Percentiles rank a stretch among this genome's conserved stretches.
phyloP scores from a whole-genome alignment of 2,888 invertebrate genomes.

The Willowsia nigromaculata region DNA sequence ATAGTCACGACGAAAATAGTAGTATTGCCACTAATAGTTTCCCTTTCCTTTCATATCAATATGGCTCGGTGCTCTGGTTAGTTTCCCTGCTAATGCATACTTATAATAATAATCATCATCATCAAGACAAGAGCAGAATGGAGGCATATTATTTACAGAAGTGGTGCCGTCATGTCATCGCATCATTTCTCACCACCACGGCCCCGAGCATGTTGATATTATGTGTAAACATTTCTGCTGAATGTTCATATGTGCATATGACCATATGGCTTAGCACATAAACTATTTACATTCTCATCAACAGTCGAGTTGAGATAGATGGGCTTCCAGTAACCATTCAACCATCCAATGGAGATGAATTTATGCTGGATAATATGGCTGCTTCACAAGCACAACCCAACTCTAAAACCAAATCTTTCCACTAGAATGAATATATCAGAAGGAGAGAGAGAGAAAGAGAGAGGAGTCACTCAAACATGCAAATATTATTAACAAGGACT shows the following conservation, averaged over 20 bases:
- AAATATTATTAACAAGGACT: slow-evolving; percentile 57
- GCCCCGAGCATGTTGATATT: slow-evolving; percentile 65
- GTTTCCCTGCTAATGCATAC: not conserved
- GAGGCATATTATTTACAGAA: slow-evolving; percentile 63
- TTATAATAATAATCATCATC: slow-evolving; percentile 2
- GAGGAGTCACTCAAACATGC: slow-evolving; percentile 58
- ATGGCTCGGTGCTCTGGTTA: not conserved
- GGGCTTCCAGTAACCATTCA: not conserved
- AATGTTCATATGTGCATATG: not conserved
- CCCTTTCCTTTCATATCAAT: not conserved
- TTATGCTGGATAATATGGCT: not conserved
- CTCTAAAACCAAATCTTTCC: slow-evolving; percentile 41
- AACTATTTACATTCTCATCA: slow-evolving; percentile 27
- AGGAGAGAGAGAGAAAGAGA: slow-evolving; percentile 13
- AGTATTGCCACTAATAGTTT: not conserved
- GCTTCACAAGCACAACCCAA: not conserved
- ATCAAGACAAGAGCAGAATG: not conserved
- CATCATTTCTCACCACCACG: slow-evolving; percentile 68
- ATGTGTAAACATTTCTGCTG: slow-evolving; percentile 54
- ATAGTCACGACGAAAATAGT: not conserved
- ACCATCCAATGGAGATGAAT: slow-evolving; percentile 1
- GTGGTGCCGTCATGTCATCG: slow-evolving; percentile 69
- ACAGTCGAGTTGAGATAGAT: not conserved
- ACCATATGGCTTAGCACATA: not conserved
- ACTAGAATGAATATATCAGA: slow-evolving; percentile 37